Conservation (phyloP, 2,113 vertebrate genomes). For the Ascaphus truei region DNA sequence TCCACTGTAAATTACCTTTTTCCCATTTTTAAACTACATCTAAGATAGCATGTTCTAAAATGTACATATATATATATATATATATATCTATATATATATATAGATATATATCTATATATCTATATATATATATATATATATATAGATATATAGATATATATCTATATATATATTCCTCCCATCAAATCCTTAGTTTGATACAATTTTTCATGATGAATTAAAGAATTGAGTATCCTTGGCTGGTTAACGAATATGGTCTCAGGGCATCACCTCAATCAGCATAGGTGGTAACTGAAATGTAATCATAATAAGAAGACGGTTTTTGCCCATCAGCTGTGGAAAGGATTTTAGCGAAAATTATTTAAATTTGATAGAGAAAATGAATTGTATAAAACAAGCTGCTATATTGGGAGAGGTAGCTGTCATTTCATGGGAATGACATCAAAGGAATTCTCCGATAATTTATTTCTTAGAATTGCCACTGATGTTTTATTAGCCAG, state of each 20-base stretch:
- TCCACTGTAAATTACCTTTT: constrained; percentile 17
- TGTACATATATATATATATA: constrained; percentile 33
- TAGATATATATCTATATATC: constrained; percentile 33
- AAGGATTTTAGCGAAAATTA: constrained; percentile 17
- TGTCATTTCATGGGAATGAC: constrained; percentile 32
- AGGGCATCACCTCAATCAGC: constrained; percentile 37
- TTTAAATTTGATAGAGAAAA: constrained; percentile 33
- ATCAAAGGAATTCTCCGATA: constrained; percentile 36
- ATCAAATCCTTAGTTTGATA: constrained; percentile 35
- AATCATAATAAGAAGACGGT: constrained; percentile 17
- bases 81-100: constrained; percentile 24
- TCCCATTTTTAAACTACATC: constrained; percentile 15
- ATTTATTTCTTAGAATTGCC: constrained; percentile 42
- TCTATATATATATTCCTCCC: constrained; percentile 27
- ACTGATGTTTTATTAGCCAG: constrained; percentile 34
- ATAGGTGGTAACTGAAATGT: constrained; percentile 21
- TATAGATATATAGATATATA: constrained; percentile 32
- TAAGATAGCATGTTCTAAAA: constrained; percentile 7
- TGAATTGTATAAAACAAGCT: constrained; percentile 31
- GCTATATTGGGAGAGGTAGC: constrained; percentile 29
- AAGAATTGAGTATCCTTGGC: constrained; percentile 27
- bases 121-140: constrained; percentile 33
- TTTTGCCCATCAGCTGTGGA: constrained; percentile 25
- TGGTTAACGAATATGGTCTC: constrained; percentile 25
- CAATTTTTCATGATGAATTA: constrained; percentile 24